Conservation (phyloP, 2,797 vertebrate genomes). For the Anomalospiza imberbis region DNA sequence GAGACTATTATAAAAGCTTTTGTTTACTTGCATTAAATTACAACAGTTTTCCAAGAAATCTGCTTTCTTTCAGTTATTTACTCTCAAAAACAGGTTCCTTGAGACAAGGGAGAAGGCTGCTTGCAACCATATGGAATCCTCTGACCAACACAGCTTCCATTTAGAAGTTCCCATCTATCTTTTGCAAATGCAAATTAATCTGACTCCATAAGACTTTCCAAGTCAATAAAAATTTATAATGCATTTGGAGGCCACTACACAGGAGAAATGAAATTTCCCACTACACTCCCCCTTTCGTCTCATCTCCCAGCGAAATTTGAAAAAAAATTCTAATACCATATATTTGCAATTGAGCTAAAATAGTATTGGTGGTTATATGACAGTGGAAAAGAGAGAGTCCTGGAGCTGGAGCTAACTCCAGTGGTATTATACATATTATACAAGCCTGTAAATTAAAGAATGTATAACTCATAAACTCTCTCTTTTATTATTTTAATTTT, state of each 20-base stretch:
- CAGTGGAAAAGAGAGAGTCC: background rate
- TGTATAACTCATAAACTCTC: background rate
- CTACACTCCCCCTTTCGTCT: background rate
- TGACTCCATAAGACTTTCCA: background rate
- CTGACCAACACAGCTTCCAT: background rate
- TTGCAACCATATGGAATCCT: slow-evolving; percentile 1
- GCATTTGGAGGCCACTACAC: background rate
- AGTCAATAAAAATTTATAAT: slow-evolving; percentile 34
- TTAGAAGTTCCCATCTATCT: background rate
- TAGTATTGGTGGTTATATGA: background rate
- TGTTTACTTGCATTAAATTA: slow-evolving; percentile 54
- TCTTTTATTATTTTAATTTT: background rate
- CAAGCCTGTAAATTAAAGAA: slow-evolving; percentile 13
- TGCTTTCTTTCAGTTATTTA: slow-evolving; percentile 55
- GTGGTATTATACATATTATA: background rate
- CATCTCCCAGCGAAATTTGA: background rate
- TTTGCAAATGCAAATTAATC: slow-evolving; percentile 17
- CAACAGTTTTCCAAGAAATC: slow-evolving; percentile 50
- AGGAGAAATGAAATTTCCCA: background rate
- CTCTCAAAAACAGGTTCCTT: slow-evolving; percentile 33
- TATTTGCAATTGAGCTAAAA: slow-evolving; percentile 7
- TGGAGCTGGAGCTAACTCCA: background rate
- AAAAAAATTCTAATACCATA: background rate
- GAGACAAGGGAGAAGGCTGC: slow-evolving; percentile 4
- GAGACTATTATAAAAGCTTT: slow-evolving; percentile 22